Conservation (phyloP, 2,888 invertebrate species). For the Drosophila nr. perissopoda region DNA sequence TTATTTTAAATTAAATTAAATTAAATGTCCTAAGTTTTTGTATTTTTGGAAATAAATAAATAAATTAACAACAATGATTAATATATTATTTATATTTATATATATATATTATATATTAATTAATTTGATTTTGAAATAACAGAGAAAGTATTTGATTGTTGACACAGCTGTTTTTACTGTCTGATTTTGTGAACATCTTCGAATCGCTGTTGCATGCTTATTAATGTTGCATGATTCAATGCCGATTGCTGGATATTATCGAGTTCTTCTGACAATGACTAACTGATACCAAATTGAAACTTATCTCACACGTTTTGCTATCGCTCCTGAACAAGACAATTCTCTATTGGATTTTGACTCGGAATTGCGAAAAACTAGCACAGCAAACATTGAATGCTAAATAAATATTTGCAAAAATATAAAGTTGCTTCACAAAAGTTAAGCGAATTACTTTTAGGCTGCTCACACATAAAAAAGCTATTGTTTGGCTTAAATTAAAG, state of each 20-base stretch:
- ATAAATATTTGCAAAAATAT: not conserved
- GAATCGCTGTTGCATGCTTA: conserved; percentile 2
- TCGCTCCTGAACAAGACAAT: not conserved
- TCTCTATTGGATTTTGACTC: not conserved
- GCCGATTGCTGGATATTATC: conserved; percentile 11
- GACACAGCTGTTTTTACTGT: not conserved
- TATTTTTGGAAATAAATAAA: too few relatives aligned
- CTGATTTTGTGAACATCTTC: conserved; percentile 1
- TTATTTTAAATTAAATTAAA: too few relatives aligned
- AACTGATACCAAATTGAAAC: conserved; percentile 10
- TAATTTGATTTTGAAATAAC: not conserved
- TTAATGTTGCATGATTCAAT: conserved; percentile 13
- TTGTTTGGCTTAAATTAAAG: not conserved
- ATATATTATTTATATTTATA: too few relatives aligned
- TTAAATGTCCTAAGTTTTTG: too few relatives aligned
- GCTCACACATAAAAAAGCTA: not conserved
- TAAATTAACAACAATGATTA: not conserved
- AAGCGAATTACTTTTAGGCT: too few relatives aligned
- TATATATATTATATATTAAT: not conserved
- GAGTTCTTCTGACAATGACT: not conserved
- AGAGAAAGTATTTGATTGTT: not conserved
- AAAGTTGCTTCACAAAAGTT: too few relatives aligned
- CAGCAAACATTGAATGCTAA: not conserved
- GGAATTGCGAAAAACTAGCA: not conserved
- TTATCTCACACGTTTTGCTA: not conserved